phyloP scores from a whole-genome alignment of 2,888 invertebrate species.

The Pandemis cinnamomeana region DNA sequence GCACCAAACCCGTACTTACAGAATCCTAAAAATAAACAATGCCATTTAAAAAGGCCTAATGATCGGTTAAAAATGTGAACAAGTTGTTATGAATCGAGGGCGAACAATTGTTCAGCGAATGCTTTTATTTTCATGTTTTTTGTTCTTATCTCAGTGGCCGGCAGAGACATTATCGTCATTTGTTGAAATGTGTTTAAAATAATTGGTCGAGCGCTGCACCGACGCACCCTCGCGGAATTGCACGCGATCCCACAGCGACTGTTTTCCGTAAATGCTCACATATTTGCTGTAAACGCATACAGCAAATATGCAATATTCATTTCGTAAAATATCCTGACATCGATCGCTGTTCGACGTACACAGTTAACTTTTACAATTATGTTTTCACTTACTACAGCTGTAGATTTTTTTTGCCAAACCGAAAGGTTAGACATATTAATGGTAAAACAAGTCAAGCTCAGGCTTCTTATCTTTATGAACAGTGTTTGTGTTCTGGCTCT shows the following conservation, averaged over 20 bases:
- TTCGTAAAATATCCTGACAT: slow-evolving; percentile 55
- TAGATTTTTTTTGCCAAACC: background rate
- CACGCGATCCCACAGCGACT: slow-evolving; percentile 75
- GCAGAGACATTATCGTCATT: slow-evolving; percentile 82
- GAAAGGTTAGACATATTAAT: background rate
- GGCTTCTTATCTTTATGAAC: background rate
- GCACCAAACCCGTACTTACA: background rate
- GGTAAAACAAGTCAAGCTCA: background rate
- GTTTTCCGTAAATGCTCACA: slow-evolving; percentile 81
- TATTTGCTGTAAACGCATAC: slow-evolving; percentile 75
- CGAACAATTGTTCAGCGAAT: slow-evolving; percentile 68
- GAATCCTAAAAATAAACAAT: slow-evolving; percentile 10
- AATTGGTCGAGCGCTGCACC: slow-evolving; percentile 77
- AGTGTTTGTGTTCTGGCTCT: background rate
- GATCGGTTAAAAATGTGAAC: slow-evolving; percentile 40
- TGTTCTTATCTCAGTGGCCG: slow-evolving; percentile 69
- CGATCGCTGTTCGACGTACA: slow-evolving; percentile 18
- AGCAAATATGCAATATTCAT: slow-evolving; percentile 48
- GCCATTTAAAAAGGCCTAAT: slow-evolving; percentile 12
- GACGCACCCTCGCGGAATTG: slow-evolving; percentile 77
- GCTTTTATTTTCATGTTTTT: slow-evolving; percentile 66
- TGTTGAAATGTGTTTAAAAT: slow-evolving; percentile 85
- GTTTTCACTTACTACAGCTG: slow-evolving; percentile 13
- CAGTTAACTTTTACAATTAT: slow-evolving; percentile 22
- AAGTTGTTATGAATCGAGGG: slow-evolving; percentile 56